Base-by-base conservation (phyloP, 2,888 invertebrate species). In the Ypsolopha scabrella region DNA sequence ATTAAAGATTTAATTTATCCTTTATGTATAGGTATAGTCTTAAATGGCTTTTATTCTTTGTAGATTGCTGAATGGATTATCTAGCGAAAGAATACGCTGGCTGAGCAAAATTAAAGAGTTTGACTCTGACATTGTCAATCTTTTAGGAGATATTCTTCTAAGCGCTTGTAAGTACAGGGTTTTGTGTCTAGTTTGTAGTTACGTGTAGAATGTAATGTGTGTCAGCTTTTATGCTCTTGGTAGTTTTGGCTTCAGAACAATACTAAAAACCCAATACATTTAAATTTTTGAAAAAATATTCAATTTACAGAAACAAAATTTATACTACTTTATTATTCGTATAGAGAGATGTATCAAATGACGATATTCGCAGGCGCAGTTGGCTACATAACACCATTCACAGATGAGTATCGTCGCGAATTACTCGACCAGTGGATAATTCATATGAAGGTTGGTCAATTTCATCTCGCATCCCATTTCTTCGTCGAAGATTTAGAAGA, bases 331-430 rank as follows among this genome's bases (percentile, higher is more conserved):
- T 44, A n/a, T 44, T 44, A 13, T 44, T 44, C n/a, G n/a, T n/a
- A n/a, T n/a, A n/a, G n/a, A n/a, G n/a, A 44, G n/a, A 24, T 24
- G n/a, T n/a, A n/a, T 24, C 11, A 44, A 13, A 43, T 39, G 48
- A 39, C 6, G 10, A 7, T 9, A 2, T 53, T 51, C 48, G 57
- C 78, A 81, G 92, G 93, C 54, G 92, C 93, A 4, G 92, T 95
- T 7, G 94, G 94, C 0, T 95, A 95, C 69, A 83, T 95, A 46
- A 94, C 94, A 0, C 93, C 94, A 0, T 95, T 94, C 67, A 91
- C 91, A 0, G 91, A 91, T 59, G 82, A 85, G 46, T 92, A 90
- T 58, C 76, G 92, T 7, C 72, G 88, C 57, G 77, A 72, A 10
- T 74, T 93, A 51, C 80, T 93, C 6, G 62, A 66, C 0, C 65